A percentile compares a stretch with the other conserved stretches of the same genome.
Evolutionary conservation across 2,888 invertebrate genomes (phyloP).

Genomic region (Troides aeacus): DNA sequence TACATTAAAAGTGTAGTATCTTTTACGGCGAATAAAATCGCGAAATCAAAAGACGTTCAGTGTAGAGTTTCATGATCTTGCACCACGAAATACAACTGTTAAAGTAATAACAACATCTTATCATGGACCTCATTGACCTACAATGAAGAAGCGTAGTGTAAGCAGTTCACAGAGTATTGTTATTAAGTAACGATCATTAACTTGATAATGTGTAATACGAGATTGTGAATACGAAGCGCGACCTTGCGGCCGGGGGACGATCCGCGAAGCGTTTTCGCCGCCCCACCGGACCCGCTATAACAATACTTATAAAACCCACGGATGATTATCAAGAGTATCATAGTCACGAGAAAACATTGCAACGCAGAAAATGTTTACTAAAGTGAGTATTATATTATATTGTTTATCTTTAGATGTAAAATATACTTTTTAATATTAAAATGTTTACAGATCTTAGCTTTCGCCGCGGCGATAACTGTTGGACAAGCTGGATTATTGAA

Average conservation of each 20-base stretch:
- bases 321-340: constrained; percentile 65
- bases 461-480: constrained; percentile 63
- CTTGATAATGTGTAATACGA: constrained; percentile 60
- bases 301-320: constrained; percentile 75
- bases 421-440: constrained; percentile 6
- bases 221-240: constrained; percentile 72
- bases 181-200: constrained; percentile 67
- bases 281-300: constrained; percentile 65
- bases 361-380: constrained; percentile 71
- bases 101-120: constrained; percentile 47
- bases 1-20: constrained; percentile 14
- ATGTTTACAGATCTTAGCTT: constrained; percentile 56
- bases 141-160: constrained; percentile 52
- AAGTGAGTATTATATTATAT: constrained; percentile 55
- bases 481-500: constrained; percentile 74
- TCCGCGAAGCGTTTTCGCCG: constrained; percentile 45
- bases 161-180: constrained; percentile 65
- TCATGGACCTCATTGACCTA: constrained; percentile 57
- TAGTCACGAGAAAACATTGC: constrained; percentile 67
- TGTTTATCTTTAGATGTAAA: constrained; percentile 15
- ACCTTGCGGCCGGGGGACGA: constrained; percentile 67
- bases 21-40: constrained; percentile 7
- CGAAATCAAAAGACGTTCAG: constrained; percentile 2
- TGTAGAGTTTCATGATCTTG: constrained; percentile 19
- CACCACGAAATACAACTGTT: constrained; percentile 26